Evolutionary conservation across 30 jellyfish, hydroid and myxozoan genomes (phyloP), one percentile per base, ranked within the genome.

Genomic region (Chrysaora quinquecirrha): DNA sequence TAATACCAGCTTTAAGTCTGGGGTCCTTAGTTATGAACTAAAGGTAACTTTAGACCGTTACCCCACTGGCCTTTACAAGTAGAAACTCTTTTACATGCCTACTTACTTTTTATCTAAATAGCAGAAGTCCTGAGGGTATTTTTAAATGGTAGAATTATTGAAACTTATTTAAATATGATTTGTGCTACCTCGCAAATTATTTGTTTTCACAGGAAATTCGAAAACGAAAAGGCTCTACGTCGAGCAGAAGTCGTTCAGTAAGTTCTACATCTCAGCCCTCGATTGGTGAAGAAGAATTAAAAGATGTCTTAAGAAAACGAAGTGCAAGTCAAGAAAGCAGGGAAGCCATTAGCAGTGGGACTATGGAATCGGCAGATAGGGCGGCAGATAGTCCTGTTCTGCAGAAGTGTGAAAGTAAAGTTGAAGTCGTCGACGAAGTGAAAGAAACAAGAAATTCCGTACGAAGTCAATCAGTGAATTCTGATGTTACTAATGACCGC

Each of bases 191-290:
- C n/a, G n/a, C n/a, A n/a, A n/a, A n/a, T n/a, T 56, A 10, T 56
- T 35, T 71, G 1, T 16, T 50, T 56, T 54, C 34, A 10, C 38
- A 82, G 92, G 92, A 82, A 54, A 82, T 82, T 85, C 66, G 85
- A 19, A 82, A 71, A 30, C 73, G 85, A 34, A 60, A 85, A 33
- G 80, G 85, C 38, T 82, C 92, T 0, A 25, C 85, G 2, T 85
- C 67, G 0, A 80, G 78, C 31, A 48, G 78, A 52, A 60, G 85
- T 64, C 85, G 92, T 19, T 31, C 92, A 0, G 74, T 46, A 2
- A 69, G 79, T 29, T 66, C 12, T 10, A 58, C 64, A 14, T 60
- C 81, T 2, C 34, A 34, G 48, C 71, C 60, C 16, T 22, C 78
- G 1, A 64, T 69, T 0, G 71, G 68, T 50, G 89, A 73, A 48